Base-by-base conservation (phyloP, 2,888 invertebrate species). In the Eudasyphora cyanicolor region DNA sequence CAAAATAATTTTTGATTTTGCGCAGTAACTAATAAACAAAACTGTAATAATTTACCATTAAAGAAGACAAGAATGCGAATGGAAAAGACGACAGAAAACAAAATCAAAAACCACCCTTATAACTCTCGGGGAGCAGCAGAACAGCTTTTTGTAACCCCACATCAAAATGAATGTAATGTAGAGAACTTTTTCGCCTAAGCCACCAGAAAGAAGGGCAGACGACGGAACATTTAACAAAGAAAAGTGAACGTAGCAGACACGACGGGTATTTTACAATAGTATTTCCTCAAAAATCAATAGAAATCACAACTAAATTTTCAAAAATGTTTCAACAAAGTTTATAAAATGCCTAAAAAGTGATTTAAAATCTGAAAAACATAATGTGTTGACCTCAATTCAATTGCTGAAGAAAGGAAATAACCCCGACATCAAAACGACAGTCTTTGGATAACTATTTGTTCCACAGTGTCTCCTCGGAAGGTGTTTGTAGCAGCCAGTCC, bases 381-480 rank as follows among this genome's bases (percentile, higher is more conserved):
- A 75, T 78, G 80, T 80, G 80, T 70, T 80, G 83, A 78, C 76
- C 73, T 62, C 35, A 21, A 51, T 21, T 69, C 4, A 32, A 17
- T 19, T 17, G 4, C n/a, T n/a, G 4, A 32, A 64, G 8, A n/a
- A 19, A 54, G 6, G 2, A 45, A 21, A 21, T 19, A 64, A 45
- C 14, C 45, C 62, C 45, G 51, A 69, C 7, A 27, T 60, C 54
- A n/a, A n/a, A 27, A 27, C 67, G n/a, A n/a, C 35, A 69, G 12
- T 73, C 74, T 38, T 79, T 79, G 21, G 19, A 64, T 54, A 54
- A 24, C 54, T 24, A 3, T n/a, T 38, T 38, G 2, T 45, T 6
- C 32, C 32, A 4, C 4, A 32, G 8, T 8, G 32, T 32, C 32
- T 32, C 32, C 5, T 6, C 32, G 4, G 32, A 32, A 32, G 32